phyloP scores from a whole-genome alignment of 2,888 invertebrate genomes.

The Xestia c-nigrum region DNA sequence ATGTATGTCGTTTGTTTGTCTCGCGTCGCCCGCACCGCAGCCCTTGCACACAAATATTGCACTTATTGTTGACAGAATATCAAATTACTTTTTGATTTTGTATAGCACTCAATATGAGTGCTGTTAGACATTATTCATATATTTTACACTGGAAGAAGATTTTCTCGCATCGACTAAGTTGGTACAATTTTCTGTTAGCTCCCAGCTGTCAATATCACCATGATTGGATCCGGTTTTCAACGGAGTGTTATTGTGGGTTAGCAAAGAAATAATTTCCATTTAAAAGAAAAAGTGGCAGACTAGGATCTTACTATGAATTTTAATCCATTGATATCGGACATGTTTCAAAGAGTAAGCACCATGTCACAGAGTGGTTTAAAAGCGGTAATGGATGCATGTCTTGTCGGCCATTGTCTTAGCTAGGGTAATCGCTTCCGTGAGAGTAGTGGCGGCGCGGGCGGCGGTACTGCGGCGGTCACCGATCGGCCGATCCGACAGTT shows the following conservation, averaged over 20 bases:
- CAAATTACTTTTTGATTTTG: slow-evolving; percentile 84
- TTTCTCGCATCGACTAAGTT: neutral
- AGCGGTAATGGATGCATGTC: slow-evolving; percentile 89
- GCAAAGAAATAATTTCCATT: slow-evolving; percentile 5
- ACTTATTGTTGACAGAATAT: slow-evolving; percentile 86
- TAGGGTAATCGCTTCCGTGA: slow-evolving; percentile 89
- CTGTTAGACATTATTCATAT: slow-evolving; percentile 21
- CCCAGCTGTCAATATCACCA: neutral
- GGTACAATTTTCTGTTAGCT: neutral
- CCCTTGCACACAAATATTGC: slow-evolving; percentile 74
- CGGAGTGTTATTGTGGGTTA: neutral
- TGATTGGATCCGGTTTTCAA: neutral
- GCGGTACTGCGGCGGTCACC: slow-evolving; percentile 64
- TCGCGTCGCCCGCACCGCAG: slow-evolving; percentile 65
- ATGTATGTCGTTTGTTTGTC: slow-evolving; percentile 89
- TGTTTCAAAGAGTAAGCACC: slow-evolving; percentile 80
- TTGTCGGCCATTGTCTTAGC: slow-evolving; percentile 88
- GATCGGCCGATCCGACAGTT: slow-evolving; percentile 81
- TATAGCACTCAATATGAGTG: slow-evolving; percentile 66
- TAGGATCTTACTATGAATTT: slow-evolving; percentile 28
- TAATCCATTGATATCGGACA: slow-evolving; percentile 73
- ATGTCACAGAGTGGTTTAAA: slow-evolving; percentile 78
- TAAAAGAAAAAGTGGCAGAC: slow-evolving; percentile 8
- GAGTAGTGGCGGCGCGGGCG: slow-evolving; percentile 76
- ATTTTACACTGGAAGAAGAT: too few species aligned